Evolutionary conservation across 1,140 invertebrate genomes (phyloP).

Genomic region (Monochamus saltuarius): DNA sequence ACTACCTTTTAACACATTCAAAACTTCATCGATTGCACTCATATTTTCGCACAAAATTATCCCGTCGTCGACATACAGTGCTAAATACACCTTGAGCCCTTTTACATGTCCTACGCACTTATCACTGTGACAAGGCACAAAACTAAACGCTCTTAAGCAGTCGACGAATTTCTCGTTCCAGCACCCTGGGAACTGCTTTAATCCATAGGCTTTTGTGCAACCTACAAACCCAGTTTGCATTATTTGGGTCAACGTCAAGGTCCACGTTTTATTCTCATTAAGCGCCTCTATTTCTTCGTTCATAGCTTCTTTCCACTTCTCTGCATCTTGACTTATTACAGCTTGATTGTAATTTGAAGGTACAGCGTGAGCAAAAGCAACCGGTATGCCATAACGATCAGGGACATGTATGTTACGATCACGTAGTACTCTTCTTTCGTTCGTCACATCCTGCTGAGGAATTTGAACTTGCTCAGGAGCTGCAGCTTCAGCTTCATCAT

Average conservation of each 20-base stretch:
- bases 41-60: background rate
- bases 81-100: slow-evolving; percentile 4
- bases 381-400: background rate
- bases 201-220: slow-evolving; percentile 50
- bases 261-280: background rate
- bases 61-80: slow-evolving; percentile 23
- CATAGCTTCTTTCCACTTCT: background rate
- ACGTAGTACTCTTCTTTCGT: background rate
- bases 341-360: background rate
- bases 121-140: slow-evolving; percentile 6
- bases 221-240: slow-evolving; percentile 19
- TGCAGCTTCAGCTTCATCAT: too few relatives aligned
- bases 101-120: background rate
- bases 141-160: background rate
- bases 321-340: background rate
- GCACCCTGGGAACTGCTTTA: slow-evolving; percentile 52
- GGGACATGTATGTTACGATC: background rate
- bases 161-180: slow-evolving; percentile 44
- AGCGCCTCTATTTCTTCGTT: background rate
- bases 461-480: too few relatives aligned
- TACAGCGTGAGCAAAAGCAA: background rate
- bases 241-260: slow-evolving; percentile 25
- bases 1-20: too few relatives aligned
- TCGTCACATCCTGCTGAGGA: background rate
- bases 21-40: too few relatives aligned